These are phyloP conservation scores for Thamnaconus septentrionalis DNA, from an alignment of 2,113 vertebrate genomes.

Conservation along the genomic window DNA sequence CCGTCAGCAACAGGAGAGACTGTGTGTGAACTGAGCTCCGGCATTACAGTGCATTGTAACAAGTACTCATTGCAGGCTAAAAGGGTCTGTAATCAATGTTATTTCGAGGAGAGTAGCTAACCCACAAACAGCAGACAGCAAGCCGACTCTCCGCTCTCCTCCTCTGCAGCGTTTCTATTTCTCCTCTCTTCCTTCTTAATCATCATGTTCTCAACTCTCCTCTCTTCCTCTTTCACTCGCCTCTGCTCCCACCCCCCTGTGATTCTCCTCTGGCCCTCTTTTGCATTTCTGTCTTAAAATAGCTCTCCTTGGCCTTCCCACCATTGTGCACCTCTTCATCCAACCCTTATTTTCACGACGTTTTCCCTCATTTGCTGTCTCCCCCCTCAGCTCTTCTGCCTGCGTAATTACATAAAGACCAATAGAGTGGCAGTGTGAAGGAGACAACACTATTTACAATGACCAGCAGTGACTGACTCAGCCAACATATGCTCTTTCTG, in stretches of 20 bases:
- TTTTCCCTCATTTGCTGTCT: background rate
- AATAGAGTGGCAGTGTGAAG: constrained; percentile 11
- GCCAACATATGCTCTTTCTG: no score
- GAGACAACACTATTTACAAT: constrained; percentile 46
- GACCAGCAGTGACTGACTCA: background rate
- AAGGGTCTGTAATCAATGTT: constrained; percentile 65
- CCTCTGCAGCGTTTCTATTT: constrained; percentile 22
- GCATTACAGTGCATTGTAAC: constrained; percentile 48
- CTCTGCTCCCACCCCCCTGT: background rate
- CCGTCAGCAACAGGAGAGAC: constrained; percentile 1
- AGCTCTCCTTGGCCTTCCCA: background rate
- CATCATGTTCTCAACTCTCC: constrained; percentile 13
- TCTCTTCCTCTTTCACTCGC: no score
- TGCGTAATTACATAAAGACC: constrained; percentile 40
- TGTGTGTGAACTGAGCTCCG: constrained; percentile 43
- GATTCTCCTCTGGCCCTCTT: background rate
- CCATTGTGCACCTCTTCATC: background rate
- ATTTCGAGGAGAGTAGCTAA: constrained; percentile 40
- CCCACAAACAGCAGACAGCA: constrained; percentile 27
- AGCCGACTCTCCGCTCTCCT: constrained; percentile 32
- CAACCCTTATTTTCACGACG: background rate
- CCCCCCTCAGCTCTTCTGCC: constrained; percentile 5
- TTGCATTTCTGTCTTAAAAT: background rate
- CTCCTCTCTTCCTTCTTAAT: constrained; percentile 49
- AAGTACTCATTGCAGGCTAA: constrained; percentile 48